These are phyloP conservation scores for Hyperopisus bebe DNA, from an alignment of 2,113 vertebrate genomes.

Conservation along the genomic window DNA sequence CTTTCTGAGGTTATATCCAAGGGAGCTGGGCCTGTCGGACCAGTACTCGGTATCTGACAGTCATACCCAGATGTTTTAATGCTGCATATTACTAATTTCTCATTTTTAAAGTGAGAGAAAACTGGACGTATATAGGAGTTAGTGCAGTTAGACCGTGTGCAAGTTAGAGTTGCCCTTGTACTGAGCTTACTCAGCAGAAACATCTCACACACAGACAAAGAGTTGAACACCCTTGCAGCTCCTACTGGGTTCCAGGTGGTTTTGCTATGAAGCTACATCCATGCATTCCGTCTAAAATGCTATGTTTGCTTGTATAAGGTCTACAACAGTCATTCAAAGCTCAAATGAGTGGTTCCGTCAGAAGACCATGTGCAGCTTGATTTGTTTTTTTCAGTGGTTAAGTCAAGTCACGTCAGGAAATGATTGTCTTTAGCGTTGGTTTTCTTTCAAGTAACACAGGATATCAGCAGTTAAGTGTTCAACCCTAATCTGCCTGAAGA, in stretches of 20 bases:
- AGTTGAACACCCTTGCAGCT: not conserved
- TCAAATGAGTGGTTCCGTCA: not conserved
- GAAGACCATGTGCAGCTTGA: not conserved
- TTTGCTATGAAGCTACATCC: constrained; percentile 6
- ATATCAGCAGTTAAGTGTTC: not conserved
- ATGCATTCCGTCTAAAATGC: not conserved
- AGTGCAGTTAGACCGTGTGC: not conserved
- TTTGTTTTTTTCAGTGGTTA: not conserved
- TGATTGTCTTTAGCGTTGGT: not conserved
- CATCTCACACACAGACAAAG: not conserved
- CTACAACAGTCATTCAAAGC: constrained; percentile 5
- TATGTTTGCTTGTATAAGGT: not conserved
- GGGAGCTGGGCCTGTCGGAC: no score
- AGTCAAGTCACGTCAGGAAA: not conserved
- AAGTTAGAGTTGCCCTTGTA: not conserved
- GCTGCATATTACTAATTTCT: not conserved
- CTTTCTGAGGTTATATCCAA: not conserved
- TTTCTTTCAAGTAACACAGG: not conserved
- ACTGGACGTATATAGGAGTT: not conserved
- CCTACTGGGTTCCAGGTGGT: not conserved
- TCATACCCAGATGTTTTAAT: not conserved
- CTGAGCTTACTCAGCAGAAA: not conserved
- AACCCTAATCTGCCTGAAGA: not conserved
- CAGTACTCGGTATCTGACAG: not conserved
- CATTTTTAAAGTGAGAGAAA: not conserved